Evolutionary conservation across 2,797 vertebrate genomes (phyloP).

Genomic region (Delichon dasypus): DNA sequence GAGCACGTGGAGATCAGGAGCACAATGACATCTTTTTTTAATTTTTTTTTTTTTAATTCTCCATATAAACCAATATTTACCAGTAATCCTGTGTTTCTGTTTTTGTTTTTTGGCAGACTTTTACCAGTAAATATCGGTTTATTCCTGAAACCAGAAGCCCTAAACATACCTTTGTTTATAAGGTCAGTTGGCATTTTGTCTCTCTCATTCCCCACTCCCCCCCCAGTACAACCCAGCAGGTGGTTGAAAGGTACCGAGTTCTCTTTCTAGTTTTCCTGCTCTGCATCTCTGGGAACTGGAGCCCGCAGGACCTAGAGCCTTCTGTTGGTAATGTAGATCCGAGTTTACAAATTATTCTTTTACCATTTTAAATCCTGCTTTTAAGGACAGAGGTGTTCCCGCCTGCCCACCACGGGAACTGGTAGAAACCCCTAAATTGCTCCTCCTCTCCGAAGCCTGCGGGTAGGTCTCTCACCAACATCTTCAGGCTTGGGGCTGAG

Average conservation of each 20-base stretch:
- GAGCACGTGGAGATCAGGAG: background rate
- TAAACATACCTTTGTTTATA: conserved; percentile 78
- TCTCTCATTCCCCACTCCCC: conserved; percentile 68
- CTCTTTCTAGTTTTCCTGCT: conserved; percentile 62
- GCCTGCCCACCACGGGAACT: background rate
- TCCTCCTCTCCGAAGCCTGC: background rate
- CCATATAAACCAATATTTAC: conserved; percentile 82
- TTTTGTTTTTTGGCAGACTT: conserved; percentile 80
- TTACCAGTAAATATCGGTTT: conserved; percentile 82
- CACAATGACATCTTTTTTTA: conserved; percentile 31
- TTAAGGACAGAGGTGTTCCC: background rate
- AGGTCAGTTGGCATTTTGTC: conserved; percentile 78
- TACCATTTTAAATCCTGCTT: conserved; percentile 38
- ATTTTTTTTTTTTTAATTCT: conserved; percentile 58
- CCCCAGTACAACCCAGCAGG: conserved; percentile 50
- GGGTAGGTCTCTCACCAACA: background rate
- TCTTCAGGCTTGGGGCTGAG: conserved; percentile 20
- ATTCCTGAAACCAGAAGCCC: conserved; percentile 81
- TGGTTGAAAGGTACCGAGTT: conserved; percentile 61
- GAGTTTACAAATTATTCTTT: conserved; percentile 39
- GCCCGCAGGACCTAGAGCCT: conserved; percentile 52
- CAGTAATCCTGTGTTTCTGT: conserved; percentile 81
- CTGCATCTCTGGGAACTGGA: conserved; percentile 59
- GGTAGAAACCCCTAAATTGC: background rate
- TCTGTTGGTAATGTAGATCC: conserved; percentile 62